Evolutionary conservation across 2,888 invertebrate genomes (phyloP).

Genomic region (Chaetogeoica ovagalla): DNA sequence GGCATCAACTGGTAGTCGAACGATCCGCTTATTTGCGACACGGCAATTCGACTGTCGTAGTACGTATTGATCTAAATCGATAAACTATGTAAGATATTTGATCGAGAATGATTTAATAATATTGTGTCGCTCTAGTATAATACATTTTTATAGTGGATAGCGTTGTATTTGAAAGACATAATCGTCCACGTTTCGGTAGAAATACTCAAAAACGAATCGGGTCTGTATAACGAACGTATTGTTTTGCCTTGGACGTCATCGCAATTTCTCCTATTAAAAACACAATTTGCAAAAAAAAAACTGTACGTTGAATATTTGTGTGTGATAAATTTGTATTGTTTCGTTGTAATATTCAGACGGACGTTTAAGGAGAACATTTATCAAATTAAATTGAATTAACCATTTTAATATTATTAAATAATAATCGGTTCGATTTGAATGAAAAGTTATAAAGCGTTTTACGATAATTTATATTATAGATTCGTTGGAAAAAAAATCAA

Average conservation of each 20-base stretch:
- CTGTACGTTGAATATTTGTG: no score
- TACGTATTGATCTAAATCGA: slow-evolving; percentile 32
- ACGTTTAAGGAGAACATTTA: no score
- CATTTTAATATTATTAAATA: no score
- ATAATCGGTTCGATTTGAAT: no score
- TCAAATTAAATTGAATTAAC: no score
- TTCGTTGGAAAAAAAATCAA: no score
- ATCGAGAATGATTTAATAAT: not conserved
- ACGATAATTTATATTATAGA: no score
- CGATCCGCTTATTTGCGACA: slow-evolving; percentile 24
- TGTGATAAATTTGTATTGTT: no score
- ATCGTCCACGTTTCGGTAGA: slow-evolving; percentile 35
- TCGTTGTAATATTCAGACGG: no score
- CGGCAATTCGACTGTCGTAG: slow-evolving; percentile 11
- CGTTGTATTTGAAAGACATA: slow-evolving; percentile 30
- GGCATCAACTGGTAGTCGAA: slow-evolving; percentile 25
- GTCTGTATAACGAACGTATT: slow-evolving; percentile 30
- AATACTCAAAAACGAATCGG: slow-evolving; percentile 34
- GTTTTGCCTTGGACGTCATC: slow-evolving; percentile 36
- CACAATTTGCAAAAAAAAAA: not conserved
- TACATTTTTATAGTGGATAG: slow-evolving; percentile 43
- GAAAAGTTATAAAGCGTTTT: no score
- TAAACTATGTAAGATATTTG: not conserved
- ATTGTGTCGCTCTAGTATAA: not conserved
- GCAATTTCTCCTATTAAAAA: slow-evolving; percentile 41